phyloP scores from a whole-genome alignment of 2,113 vertebrate genomes.

The Glaucidium brasilianum region DNA sequence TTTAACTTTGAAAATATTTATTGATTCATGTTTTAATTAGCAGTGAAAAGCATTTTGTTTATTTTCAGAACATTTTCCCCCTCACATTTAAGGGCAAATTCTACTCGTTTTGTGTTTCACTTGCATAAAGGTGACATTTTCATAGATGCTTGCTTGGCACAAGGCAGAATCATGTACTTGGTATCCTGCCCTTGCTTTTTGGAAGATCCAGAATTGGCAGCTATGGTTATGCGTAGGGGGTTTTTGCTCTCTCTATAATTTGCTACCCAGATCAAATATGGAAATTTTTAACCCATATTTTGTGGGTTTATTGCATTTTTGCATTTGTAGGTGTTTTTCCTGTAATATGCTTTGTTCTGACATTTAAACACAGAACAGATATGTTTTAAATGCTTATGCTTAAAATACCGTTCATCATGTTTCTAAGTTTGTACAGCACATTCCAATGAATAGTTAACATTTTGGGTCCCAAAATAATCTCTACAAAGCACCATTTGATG shows the following conservation, averaged over 20 bases:
- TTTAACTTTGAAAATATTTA: constrained; percentile 76
- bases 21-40: constrained; percentile 75
- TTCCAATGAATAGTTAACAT: constrained; percentile 59
- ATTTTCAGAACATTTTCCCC: constrained; percentile 69
- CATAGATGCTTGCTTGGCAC: constrained; percentile 71
- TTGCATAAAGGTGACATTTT: constrained; percentile 74
- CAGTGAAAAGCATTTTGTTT: constrained; percentile 74
- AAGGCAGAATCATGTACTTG: constrained; percentile 68
- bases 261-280: constrained; percentile 67
- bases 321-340: constrained; percentile 63
- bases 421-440: constrained; percentile 47
- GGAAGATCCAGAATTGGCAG: constrained; percentile 73
- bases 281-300: constrained; percentile 69
- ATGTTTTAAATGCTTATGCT: constrained; percentile 36
- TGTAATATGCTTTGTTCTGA: constrained; percentile 62
- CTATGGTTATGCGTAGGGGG: constrained; percentile 62
- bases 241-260: constrained; percentile 64
- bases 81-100: constrained; percentile 72
- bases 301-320: constrained; percentile 58
- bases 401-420: constrained; percentile 53
- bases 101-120: constrained; percentile 63
- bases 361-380: constrained; percentile 64
- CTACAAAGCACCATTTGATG: constrained; percentile 29
- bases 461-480: constrained; percentile 55
- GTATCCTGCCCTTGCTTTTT: constrained; percentile 74